These are phyloP conservation scores for Limonius californicus DNA, from an alignment of 1,140 invertebrate genomes.

Conservation along the genomic window DNA sequence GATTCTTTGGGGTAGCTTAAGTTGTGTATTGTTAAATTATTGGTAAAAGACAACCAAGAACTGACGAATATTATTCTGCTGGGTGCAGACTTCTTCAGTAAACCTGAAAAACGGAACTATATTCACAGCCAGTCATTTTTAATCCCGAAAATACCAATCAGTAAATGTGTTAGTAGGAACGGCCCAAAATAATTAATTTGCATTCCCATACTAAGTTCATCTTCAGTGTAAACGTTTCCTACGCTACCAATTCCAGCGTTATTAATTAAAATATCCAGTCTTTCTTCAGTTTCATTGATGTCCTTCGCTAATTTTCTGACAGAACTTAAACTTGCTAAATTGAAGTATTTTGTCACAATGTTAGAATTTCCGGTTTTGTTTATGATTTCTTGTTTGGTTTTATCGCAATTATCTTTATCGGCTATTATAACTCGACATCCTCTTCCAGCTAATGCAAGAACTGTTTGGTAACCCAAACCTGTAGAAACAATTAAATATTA, in stretches of 20 bases:
- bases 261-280: conserved; percentile 75
- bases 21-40: conserved; percentile 68
- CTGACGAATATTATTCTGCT: conserved; percentile 75
- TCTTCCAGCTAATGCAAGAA: conserved; percentile 60
- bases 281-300: conserved; percentile 58
- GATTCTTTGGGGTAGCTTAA: conserved; percentile 50
- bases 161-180: conserved; percentile 47
- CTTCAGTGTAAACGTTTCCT: conserved; percentile 53
- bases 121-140: background rate
- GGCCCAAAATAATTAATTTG: conserved; percentile 73
- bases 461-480: conserved; percentile 68
- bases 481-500: no score
- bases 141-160: conserved; percentile 53
- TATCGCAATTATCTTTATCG: conserved; percentile 63
- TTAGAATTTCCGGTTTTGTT: conserved; percentile 51
- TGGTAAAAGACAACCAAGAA: conserved; percentile 73
- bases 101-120: conserved; percentile 55
- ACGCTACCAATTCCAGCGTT: conserved; percentile 70
- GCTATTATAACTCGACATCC: conserved; percentile 67
- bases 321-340: conserved; percentile 59
- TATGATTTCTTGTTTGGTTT: conserved; percentile 56
- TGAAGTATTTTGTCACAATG: conserved; percentile 56
- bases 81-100: conserved; percentile 73
- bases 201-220: conserved; percentile 78
- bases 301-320: conserved; percentile 59